Conservation (phyloP, 2,797 vertebrate genomes). For the Molothrus ater region DNA sequence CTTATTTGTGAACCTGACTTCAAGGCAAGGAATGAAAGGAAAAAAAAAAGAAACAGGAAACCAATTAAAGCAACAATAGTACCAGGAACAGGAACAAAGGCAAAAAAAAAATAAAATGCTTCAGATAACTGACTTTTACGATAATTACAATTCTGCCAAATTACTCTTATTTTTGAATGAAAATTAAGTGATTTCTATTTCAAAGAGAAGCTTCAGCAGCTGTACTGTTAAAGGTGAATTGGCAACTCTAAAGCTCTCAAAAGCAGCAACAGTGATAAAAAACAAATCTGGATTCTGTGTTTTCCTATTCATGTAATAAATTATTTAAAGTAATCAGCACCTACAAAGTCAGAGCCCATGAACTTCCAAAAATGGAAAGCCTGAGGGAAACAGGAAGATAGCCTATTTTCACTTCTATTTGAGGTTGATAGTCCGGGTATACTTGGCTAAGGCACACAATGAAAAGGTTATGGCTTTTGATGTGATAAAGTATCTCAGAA, state of each 20-base stretch:
- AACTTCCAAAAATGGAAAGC: background rate
- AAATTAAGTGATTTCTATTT: background rate
- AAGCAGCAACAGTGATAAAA: background rate
- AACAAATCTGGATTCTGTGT: background rate
- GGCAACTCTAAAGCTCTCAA: background rate
- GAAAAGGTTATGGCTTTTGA: background rate
- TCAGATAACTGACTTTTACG: background rate
- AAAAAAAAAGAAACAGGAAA: conserved; percentile 13
- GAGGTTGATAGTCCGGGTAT: background rate
- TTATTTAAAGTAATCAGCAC: conserved; percentile 4
- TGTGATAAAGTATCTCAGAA: background rate
- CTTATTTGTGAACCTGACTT: conserved; percentile 3
- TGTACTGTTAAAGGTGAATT: background rate
- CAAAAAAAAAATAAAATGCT: conserved; percentile 17
- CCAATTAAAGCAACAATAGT: conserved; percentile 23
- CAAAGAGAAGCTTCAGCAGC: background rate
- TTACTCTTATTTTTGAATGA: background rate
- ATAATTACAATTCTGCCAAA: background rate
- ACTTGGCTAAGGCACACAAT: background rate
- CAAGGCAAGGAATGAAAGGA: background rate
- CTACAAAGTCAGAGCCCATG: background rate
- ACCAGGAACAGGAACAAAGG: background rate
- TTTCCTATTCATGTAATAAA: background rate
- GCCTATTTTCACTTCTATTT: background rate
- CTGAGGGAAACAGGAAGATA: background rate